Evolutionary conservation across 1,140 invertebrate species (phyloP).

Genomic region (Artemia franciscana): DNA sequence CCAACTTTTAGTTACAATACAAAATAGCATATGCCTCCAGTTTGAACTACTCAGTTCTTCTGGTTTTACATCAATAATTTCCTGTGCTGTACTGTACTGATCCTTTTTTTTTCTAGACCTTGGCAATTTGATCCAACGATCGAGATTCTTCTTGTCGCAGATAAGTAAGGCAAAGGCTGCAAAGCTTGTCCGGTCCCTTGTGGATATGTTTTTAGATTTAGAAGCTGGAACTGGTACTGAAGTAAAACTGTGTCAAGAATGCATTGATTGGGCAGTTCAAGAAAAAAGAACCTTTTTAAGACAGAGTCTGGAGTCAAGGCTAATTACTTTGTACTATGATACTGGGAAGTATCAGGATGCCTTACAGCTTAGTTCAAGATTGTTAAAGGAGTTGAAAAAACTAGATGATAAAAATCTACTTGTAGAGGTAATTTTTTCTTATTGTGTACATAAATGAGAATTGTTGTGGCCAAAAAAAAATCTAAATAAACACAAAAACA

Average conservation of each 20-base stretch:
- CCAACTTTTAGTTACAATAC: not conserved
- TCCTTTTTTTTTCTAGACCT: slow-evolving; percentile 32
- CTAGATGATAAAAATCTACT: slow-evolving; percentile 96
- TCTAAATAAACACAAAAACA: too few species aligned
- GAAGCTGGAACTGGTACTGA: slow-evolving; percentile 79
- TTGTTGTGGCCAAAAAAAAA: too few species aligned
- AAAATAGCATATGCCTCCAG: not conserved
- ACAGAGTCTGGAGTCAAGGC: slow-evolving; percentile 76
- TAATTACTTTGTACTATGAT: slow-evolving; percentile 85
- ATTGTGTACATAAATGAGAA: too few species aligned
- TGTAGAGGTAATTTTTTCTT: slow-evolving; percentile 55
- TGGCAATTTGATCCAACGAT: slow-evolving; percentile 73
- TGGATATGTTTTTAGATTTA: slow-evolving; percentile 92
- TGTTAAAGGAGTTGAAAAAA: slow-evolving; percentile 90
- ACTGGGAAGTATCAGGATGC: slow-evolving; percentile 72
- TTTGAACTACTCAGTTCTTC: not conserved
- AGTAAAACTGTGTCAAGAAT: slow-evolving; percentile 57
- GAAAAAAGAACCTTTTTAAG: slow-evolving; percentile 88
- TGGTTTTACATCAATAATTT: not conserved
- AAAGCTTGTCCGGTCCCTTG: slow-evolving; percentile 81
- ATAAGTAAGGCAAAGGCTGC: slow-evolving; percentile 98
- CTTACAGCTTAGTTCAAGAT: slow-evolving; percentile 47
- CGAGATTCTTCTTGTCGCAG: slow-evolving; percentile 65
- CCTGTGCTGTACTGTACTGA: not conserved
- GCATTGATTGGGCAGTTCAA: slow-evolving; percentile 97